phyloP scores from a whole-genome alignment of 2,888 invertebrate species.

The Uropetala carovei region DNA sequence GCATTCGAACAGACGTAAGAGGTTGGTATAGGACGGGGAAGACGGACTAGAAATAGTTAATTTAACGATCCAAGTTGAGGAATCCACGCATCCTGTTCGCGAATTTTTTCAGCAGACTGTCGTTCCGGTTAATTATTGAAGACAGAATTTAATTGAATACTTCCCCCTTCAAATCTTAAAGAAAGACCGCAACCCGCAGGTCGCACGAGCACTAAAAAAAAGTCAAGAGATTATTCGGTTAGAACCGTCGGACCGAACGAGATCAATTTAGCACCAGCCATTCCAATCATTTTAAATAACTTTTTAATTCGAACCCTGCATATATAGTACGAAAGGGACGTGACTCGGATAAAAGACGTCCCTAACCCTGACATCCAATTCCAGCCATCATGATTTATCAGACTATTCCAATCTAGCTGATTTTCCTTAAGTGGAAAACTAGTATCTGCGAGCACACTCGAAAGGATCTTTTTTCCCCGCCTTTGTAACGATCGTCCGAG shows the following conservation, averaged over 20 bases:
- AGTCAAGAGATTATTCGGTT: not conserved
- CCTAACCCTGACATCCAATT: constrained; percentile 17
- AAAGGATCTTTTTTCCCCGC: not conserved
- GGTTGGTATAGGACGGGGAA: too few relatives aligned
- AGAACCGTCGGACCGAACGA: not conserved
- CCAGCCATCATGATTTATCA: not conserved
- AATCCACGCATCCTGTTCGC: too few relatives aligned
- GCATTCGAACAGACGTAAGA: too few relatives aligned
- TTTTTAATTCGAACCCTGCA: constrained; percentile 11
- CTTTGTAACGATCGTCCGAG: not conserved
- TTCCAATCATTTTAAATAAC: constrained; percentile 14
- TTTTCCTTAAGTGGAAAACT: constrained; percentile 16
- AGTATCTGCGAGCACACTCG: not conserved
- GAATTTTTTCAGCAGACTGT: too few relatives aligned
- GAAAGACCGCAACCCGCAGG: not conserved
- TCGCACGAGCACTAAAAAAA: not conserved
- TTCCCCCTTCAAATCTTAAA: too few relatives aligned
- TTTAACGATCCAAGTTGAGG: too few relatives aligned
- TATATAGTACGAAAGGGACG: not conserved
- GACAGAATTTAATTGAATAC: too few relatives aligned
- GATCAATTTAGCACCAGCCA: not conserved
- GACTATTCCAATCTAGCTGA: not conserved
- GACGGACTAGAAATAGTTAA: too few relatives aligned
- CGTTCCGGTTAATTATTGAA: too few relatives aligned
- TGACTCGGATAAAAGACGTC: not conserved